These are phyloP conservation scores for Ancistrus triradiatus DNA, from an alignment of 2,113 vertebrate genomes.

Conservation along the genomic window DNA sequence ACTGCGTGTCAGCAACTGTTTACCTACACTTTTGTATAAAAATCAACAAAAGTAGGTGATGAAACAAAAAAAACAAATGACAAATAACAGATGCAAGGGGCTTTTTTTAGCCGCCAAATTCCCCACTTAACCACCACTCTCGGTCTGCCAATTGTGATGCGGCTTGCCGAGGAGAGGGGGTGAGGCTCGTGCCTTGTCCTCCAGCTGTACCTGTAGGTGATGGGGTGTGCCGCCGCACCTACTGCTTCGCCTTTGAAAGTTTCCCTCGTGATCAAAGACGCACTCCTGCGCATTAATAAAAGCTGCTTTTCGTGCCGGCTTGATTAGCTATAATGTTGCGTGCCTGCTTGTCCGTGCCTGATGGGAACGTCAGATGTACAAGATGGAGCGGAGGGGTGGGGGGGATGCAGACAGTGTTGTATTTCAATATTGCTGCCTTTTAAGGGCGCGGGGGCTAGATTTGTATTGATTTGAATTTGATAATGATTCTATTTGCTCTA, in stretches of 20 bases:
- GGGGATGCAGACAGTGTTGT: constrained; percentile 64
- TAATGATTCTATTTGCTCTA: constrained; percentile 78
- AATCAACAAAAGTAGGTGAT: constrained; percentile 32
- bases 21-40: constrained; percentile 35
- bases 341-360: constrained; percentile 65
- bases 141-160: not conserved
- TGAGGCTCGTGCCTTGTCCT: not conserved
- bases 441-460: constrained; percentile 66
- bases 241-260: constrained; percentile 56
- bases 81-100: not conserved
- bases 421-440: constrained; percentile 74
- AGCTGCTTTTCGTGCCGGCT: constrained; percentile 61
- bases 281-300: constrained; percentile 66
- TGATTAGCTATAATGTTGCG: constrained; percentile 71
- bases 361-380: constrained; percentile 64
- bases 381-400: constrained; percentile 57
- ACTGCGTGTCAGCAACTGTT: constrained; percentile 22
- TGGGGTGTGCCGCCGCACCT: constrained; percentile 50
- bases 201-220: constrained; percentile 52
- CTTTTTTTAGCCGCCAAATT: not conserved
- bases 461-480: constrained; percentile 79
- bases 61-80: constrained; percentile 13
- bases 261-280: constrained; percentile 62
- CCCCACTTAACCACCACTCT: not conserved
- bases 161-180: not conserved